Conservation (phyloP, 1,140 invertebrate genomes). For the Lanistes nyassanus region DNA sequence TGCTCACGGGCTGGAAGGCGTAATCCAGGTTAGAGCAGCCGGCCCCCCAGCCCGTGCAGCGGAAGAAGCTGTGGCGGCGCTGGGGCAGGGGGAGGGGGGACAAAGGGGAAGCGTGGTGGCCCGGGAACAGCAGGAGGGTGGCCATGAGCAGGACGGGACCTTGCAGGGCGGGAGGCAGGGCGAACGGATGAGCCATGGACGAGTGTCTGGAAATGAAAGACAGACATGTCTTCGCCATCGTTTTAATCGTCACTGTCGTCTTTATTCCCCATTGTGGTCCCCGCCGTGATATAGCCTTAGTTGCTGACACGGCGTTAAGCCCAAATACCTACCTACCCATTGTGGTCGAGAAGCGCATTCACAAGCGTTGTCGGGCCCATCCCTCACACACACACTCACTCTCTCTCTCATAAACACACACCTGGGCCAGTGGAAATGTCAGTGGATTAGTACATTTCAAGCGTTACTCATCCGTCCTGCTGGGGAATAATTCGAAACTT, state of each 20-base stretch:
- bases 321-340: too few relatives aligned
- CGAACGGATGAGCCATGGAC: not conserved
- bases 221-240: not conserved
- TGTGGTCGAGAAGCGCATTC: too few relatives aligned
- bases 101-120: not conserved
- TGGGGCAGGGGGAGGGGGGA: constrained; percentile 5
- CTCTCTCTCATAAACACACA: too few relatives aligned
- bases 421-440: too few relatives aligned
- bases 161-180: not conserved
- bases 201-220: not conserved
- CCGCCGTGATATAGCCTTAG: too few relatives aligned
- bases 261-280: not conserved
- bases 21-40: constrained; percentile 39
- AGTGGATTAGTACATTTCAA: too few relatives aligned
- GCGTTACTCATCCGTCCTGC: too few relatives aligned
- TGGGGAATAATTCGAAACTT: too few relatives aligned
- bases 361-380: too few relatives aligned
- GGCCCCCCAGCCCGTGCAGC: constrained; percentile 51
- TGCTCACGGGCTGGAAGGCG: not conserved
- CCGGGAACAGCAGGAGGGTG: not conserved
- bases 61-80: constrained; percentile 46
- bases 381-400: too few relatives aligned
- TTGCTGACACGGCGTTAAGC: too few relatives aligned
- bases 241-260: not conserved
- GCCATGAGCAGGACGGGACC: not conserved